Conservation (phyloP, 2,797 vertebrate species). For the Carduelis carduelis region DNA sequence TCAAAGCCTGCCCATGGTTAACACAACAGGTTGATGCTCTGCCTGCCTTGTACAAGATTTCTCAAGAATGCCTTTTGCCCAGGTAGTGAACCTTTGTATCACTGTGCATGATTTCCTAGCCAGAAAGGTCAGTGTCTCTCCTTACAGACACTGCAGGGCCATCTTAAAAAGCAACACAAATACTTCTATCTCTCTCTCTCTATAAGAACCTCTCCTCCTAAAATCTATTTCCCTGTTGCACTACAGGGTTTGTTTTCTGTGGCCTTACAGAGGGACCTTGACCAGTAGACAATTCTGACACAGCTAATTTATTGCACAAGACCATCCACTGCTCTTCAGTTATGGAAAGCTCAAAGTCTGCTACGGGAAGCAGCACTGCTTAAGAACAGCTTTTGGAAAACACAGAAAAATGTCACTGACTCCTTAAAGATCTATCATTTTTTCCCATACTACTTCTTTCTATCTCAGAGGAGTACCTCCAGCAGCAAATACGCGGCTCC, state of each 20-base stretch:
- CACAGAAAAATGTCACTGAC: neutral
- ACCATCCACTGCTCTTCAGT: neutral
- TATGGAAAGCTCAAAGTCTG: neutral
- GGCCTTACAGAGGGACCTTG: neutral
- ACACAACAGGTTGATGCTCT: neutral
- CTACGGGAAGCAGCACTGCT: neutral
- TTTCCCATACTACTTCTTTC: neutral
- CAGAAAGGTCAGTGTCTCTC: neutral
- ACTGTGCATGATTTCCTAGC: neutral
- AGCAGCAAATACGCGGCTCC: rapidly evolving
- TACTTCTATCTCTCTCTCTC: neutral
- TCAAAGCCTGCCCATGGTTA: neutral
- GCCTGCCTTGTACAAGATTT: neutral
- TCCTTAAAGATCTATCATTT: neutral
- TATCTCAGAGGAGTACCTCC: neutral
- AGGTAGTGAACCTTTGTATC: neutral
- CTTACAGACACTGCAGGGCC: neutral
- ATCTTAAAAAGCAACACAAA: neutral
- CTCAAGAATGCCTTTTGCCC: neutral
- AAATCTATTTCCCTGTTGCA: neutral
- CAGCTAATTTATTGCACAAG: neutral
- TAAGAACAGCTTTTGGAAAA: constrained; percentile 1
- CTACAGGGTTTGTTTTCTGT: neutral
- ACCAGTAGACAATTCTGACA: constrained; percentile 26
- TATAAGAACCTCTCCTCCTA: neutral